A percentile compares a stretch with the other conserved stretches of the same genome.
Conservation (phyloP, 2,888 invertebrate species). For the Leptothorax acervorum region DNA sequence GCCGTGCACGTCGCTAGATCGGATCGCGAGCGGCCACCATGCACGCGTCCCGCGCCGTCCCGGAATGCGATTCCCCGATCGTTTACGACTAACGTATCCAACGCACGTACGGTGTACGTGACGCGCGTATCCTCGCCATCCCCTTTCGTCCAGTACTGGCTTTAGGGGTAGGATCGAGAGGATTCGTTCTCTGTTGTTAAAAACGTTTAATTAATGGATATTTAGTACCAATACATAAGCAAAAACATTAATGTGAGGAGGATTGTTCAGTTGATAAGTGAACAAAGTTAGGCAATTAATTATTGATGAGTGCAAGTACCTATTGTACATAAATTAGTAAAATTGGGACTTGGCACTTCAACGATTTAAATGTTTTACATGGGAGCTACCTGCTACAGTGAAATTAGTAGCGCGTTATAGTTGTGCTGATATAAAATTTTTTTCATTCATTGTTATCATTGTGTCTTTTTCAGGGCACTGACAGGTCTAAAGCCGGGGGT, state of each 20-base stretch:
- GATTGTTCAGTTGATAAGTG: background rate
- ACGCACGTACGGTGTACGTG: conserved; percentile 77
- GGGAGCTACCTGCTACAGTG: background rate
- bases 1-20: conserved; percentile 63
- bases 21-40: conserved; percentile 61
- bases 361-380: background rate
- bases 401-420: background rate
- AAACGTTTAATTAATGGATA: conserved; percentile 1
- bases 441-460: background rate
- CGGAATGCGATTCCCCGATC: conserved; percentile 70
- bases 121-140: conserved; percentile 67
- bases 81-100: conserved; percentile 76
- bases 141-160: conserved; percentile 55
- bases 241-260: background rate
- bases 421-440: background rate
- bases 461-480: conserved; percentile 20
- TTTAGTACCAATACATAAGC: background rate
- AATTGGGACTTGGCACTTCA: background rate
- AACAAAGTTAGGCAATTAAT: background rate
- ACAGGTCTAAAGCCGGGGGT: conserved; percentile 30
- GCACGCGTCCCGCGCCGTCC: conserved; percentile 34
- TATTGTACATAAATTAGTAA: background rate
- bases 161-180: conserved; percentile 18
- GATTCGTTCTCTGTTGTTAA: background rate
- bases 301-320: background rate